Base-by-base conservation (phyloP, 2,113 vertebrate genomes). In the Trogon surrucura region DNA sequence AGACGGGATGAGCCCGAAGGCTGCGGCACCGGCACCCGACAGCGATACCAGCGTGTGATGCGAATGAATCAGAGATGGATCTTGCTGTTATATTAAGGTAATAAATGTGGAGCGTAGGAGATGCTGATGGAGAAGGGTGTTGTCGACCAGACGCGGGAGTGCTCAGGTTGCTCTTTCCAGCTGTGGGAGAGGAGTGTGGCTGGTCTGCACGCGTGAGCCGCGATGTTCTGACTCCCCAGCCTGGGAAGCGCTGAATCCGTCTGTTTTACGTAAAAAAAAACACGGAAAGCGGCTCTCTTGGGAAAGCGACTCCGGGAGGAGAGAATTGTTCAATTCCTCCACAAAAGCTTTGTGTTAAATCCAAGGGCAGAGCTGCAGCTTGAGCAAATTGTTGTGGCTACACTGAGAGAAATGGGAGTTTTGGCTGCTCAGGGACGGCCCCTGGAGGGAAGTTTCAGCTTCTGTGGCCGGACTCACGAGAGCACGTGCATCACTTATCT, bases 11-110 rank as follows among this genome's bases (percentile, higher is more conserved):
- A 54, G 44, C 61, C 4, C 2, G 12, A 30, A 54, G 32, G 57
- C 73, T 16, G 17, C 1, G 1, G 48, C 23, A 16, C 32, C 1
- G 5, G 66, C 15, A 14, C 38, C 50, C 16, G 3, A 0, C 79
- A 10, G 84, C 2, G 4, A 54, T 5, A 5, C 1, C 1, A 32
- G 20, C 2, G 4, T 0, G 32, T 21, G 81, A 5, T 6, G 0
- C 30, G 6, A 11, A 16, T 9, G 4, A 4, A 7, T 7, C 1
- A 47, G 41, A 44, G 45, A 16, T 12, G 2, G 65, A 2, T 14
- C 61, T 11, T 14, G 66, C 48, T 7, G 0, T 12, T 27, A 30
- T 19, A 0, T 1, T 1, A 1, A 51, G 64, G 58, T 29, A 0
- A 11, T 4, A 13, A 74, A 69, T 3, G 21, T 38, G 0, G 15